These are phyloP conservation scores for Hydrocynus forskahlii DNA, from an alignment of 2,797 vertebrate species.

Conservation along the genomic window DNA sequence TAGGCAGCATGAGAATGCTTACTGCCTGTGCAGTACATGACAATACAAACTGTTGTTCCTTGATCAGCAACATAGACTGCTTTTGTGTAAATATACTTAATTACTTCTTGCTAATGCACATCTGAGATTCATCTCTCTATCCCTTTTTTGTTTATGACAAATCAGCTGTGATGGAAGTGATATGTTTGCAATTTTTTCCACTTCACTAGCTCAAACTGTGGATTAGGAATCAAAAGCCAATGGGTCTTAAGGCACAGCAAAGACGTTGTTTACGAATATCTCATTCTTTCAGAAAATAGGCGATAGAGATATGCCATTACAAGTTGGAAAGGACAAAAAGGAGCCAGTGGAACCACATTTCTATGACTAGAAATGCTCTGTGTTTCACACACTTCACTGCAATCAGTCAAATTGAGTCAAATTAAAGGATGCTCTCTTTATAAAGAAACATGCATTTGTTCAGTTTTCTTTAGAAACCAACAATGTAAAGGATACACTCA, in stretches of 20 bases:
- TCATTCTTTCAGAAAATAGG: neutral
- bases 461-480: too few relatives aligned
- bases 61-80: conserved; percentile 23
- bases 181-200: neutral
- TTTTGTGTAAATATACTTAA: conserved; percentile 13
- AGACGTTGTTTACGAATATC: neutral
- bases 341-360: too few relatives aligned
- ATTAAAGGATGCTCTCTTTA: too few relatives aligned
- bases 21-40: neutral
- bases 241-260: neutral
- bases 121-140: neutral
- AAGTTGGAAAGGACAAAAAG: too few relatives aligned
- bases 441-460: too few relatives aligned
- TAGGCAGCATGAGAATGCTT: conserved; percentile 7
- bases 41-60: conserved; percentile 12
- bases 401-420: too few relatives aligned
- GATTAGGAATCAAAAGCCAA: neutral
- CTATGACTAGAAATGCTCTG: too few relatives aligned
- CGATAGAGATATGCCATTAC: too few relatives aligned
- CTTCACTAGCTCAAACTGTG: neutral
- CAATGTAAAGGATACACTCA: too few relatives aligned
- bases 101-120: neutral
- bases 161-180: neutral
- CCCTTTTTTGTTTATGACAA: neutral
- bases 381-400: too few relatives aligned